phyloP scores from a whole-genome alignment of 1,140 invertebrate species.

The Popillia japonica region DNA sequence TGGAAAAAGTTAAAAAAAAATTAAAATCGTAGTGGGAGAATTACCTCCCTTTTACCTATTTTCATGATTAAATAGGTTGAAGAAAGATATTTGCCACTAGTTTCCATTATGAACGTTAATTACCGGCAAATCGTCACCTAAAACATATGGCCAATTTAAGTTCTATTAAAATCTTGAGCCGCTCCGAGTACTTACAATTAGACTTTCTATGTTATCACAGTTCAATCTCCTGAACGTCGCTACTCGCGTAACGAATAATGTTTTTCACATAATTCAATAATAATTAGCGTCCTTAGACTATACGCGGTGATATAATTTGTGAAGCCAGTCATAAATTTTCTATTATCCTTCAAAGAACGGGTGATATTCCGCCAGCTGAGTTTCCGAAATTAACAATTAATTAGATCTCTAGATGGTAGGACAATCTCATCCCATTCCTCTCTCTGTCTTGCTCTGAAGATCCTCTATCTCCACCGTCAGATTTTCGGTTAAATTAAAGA shows the following conservation, averaged over 20 bases:
- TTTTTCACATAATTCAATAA: conserved; percentile 22
- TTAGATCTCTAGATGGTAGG: conserved; percentile 35
- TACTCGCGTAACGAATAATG: neutral
- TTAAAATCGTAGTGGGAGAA: too few relatives aligned
- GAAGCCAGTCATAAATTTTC: conserved; percentile 42
- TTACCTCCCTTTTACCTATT: too few relatives aligned
- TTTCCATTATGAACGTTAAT: too few relatives aligned
- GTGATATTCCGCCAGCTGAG: neutral
- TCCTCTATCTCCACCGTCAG: neutral
- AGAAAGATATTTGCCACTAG: too few relatives aligned
- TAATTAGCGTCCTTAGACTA: conserved; percentile 25
- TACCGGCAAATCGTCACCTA: too few relatives aligned
- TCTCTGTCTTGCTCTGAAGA: too few relatives aligned
- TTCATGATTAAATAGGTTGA: too few relatives aligned
- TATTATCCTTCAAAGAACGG: conserved; percentile 40
- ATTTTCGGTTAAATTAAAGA: conserved; percentile 21
- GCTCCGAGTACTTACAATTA: neutral
- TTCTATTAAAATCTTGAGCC: neutral
- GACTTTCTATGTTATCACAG: neutral
- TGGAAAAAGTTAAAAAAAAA: too few relatives aligned
- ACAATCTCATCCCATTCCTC: neutral
- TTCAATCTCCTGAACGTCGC: too few relatives aligned
- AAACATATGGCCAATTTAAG: neutral
- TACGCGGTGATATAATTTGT: conserved; percentile 22
- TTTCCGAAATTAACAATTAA: conserved; percentile 36